Conservation (phyloP, 2,888 invertebrate species). For the Elysia crispata region DNA sequence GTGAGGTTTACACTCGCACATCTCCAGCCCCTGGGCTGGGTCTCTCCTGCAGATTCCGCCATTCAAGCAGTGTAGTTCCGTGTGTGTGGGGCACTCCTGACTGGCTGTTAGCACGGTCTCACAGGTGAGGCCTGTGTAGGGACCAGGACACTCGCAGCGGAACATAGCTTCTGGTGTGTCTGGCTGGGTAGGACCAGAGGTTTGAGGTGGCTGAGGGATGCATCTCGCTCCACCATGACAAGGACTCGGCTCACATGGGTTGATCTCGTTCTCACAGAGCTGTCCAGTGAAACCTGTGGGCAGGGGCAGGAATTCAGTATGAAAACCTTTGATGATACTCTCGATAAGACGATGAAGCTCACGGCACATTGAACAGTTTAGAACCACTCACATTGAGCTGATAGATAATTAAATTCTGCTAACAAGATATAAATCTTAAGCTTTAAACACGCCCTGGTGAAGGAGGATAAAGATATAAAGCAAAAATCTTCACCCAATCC, state of each 20-base stretch:
- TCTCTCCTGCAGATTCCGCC: slow-evolving; percentile 63
- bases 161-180: slow-evolving; percentile 47
- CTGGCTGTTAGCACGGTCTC: background rate
- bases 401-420: too few relatives aligned
- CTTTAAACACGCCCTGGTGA: too few relatives aligned
- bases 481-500: too few relatives aligned
- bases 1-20: slow-evolving; percentile 62
- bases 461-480: too few relatives aligned
- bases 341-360: too few relatives aligned
- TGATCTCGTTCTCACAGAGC: slow-evolving; percentile 56
- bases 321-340: too few relatives aligned
- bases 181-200: too few relatives aligned
- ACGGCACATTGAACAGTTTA: too few relatives aligned
- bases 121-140: slow-evolving; percentile 30
- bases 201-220: slow-evolving; percentile 55
- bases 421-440: too few relatives aligned
- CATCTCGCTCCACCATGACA: slow-evolving; percentile 62
- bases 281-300: slow-evolving; percentile 59
- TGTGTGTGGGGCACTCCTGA: background rate
- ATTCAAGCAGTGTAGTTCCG: slow-evolving; percentile 58
- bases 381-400: too few relatives aligned
- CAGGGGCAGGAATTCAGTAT: too few relatives aligned
- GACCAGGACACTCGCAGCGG: slow-evolving; percentile 60
- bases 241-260: slow-evolving; percentile 55
- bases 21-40: slow-evolving; percentile 37